Conservation (phyloP, 2,113 vertebrate species). For the Periophthalmus modestus region DNA sequence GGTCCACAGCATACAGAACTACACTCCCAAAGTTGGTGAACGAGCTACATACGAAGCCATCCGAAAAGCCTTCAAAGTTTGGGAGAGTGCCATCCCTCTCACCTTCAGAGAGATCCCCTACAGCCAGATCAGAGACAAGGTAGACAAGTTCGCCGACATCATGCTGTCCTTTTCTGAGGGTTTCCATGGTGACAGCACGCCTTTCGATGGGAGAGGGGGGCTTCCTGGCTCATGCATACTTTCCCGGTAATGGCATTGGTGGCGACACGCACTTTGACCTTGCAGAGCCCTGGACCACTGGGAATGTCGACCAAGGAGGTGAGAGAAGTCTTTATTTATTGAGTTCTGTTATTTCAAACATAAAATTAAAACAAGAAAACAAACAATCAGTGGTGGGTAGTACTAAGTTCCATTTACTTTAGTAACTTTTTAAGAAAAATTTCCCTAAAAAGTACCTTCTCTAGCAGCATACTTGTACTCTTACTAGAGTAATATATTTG, state of each 20-base stretch:
- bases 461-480: too few relatives aligned
- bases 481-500: too few relatives aligned
- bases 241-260: conserved; percentile 87
- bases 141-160: conserved; percentile 87
- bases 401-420: too few relatives aligned
- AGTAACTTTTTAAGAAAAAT: too few relatives aligned
- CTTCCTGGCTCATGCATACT: conserved; percentile 91
- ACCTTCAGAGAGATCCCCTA: conserved; percentile 88
- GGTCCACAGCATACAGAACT: conserved; percentile 80
- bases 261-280: conserved; percentile 93
- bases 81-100: conserved; percentile 83
- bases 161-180: conserved; percentile 91
- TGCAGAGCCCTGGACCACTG: conserved; percentile 88
- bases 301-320: conserved; percentile 84
- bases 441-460: too few relatives aligned
- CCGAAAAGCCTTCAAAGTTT: conserved; percentile 85
- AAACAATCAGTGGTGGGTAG: too few relatives aligned
- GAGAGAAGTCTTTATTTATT: conserved; percentile 39
- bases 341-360: neutral
- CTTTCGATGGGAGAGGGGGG: conserved; percentile 90
- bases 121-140: conserved; percentile 79
- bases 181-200: conserved; percentile 91
- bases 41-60: conserved; percentile 83
- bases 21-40: conserved; percentile 83
- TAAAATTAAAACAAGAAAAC: neutral